These are phyloP conservation scores for Chaetodon trifasciatus DNA, from an alignment of 2,797 vertebrate species.

Conservation along the genomic window DNA sequence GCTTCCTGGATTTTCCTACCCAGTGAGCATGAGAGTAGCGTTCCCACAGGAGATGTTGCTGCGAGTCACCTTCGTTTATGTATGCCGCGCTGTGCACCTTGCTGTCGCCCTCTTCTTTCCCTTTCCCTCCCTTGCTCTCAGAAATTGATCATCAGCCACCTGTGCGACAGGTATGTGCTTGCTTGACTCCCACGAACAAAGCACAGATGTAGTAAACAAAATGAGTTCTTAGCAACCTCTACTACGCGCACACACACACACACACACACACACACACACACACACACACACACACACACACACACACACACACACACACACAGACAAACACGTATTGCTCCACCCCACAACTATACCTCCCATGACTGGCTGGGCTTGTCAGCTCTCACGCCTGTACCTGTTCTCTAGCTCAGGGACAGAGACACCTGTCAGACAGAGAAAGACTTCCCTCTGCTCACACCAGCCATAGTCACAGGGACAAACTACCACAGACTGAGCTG, in stretches of 20 bases:
- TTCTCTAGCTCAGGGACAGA: conserved; percentile 62
- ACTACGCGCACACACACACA: conserved; percentile 27
- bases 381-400: conserved; percentile 82
- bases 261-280: conserved; percentile 22
- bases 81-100: conserved; percentile 25
- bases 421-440: conserved; percentile 80
- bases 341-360: conserved; percentile 70
- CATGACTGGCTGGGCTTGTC: conserved; percentile 84
- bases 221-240: conserved; percentile 62
- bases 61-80: conserved; percentile 41
- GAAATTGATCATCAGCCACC: conserved; percentile 39
- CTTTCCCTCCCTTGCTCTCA: not conserved
- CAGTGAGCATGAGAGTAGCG: conserved; percentile 60
- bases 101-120: conserved; percentile 21
- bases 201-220: conserved; percentile 61
- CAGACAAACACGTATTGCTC: conserved; percentile 57
- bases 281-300: conserved; percentile 33
- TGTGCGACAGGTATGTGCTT: conserved; percentile 55
- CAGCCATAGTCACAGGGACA: conserved; percentile 32
- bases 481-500: conserved; percentile 16
- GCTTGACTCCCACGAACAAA: conserved; percentile 46
- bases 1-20: conserved; percentile 52
- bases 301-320: conserved; percentile 29
- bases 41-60: conserved; percentile 72
- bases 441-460: conserved; percentile 48